phyloP scores from a whole-genome alignment of 2,888 invertebrate species.

The Meganola albula region DNA sequence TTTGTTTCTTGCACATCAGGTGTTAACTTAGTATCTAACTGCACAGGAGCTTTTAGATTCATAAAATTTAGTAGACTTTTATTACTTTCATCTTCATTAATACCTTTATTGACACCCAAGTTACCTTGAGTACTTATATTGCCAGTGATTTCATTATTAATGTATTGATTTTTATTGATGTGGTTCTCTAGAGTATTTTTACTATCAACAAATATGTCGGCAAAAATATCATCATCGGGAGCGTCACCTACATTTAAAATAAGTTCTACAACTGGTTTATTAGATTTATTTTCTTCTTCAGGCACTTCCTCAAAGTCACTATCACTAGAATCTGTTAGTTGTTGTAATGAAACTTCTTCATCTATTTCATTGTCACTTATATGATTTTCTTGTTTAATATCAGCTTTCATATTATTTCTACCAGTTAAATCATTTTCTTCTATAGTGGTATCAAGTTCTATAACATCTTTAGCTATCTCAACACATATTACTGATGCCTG shows the following conservation, averaged over 20 bases:
- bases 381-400: conserved; percentile 14
- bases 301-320: conserved; percentile 75
- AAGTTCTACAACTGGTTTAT: conserved; percentile 66
- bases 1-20: no score
- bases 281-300: conserved; percentile 45
- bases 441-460: conserved; percentile 45
- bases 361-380: conserved; percentile 15
- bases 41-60: no score
- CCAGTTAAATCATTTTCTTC: conserved; percentile 29
- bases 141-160: no score
- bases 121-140: no score
- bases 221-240: conserved; percentile 81
- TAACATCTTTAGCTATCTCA: conserved; percentile 43
- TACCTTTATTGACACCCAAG: no score
- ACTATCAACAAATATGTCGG: conserved; percentile 78
- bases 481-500: conserved; percentile 48
- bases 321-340: conserved; percentile 49
- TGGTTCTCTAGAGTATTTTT: neutral
- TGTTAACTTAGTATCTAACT: no score
- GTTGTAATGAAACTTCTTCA: conserved; percentile 10
- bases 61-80: no score
- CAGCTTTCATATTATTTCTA: conserved; percentile 1
- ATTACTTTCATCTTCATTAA: no score
- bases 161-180: neutral
- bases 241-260: conserved; percentile 52